Base-by-base conservation (phyloP, 2,797 vertebrate genomes). In the Poeciliopsis presidionis region DNA sequence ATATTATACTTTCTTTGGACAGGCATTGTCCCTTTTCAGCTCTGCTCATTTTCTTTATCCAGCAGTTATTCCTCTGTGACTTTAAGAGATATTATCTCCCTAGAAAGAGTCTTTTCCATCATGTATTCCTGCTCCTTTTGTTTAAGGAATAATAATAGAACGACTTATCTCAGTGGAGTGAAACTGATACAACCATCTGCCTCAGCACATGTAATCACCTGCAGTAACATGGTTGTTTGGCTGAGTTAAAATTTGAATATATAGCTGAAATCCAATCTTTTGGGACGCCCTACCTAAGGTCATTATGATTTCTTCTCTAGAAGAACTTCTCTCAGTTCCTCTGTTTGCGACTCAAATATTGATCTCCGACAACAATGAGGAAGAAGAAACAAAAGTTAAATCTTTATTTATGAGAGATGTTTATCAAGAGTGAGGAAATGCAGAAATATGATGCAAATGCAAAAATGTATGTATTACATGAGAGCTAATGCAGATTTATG, bases 141-240 rank as follows among this genome's bases (percentile, higher is more conserved):
- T 33, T 61, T 61, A 61, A 61, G 28, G 33, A 61, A 61, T 61
- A 61, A 59, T n/a, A 59, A 61, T 33, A 61, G 57, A 61, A 61
- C 16, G 57, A 61, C 57, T 30, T 30, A 61, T 61, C 28, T 61
- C 57, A 30, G 28, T 61, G 28, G 57, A 30, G 28, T 16, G 57
- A 61, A 13, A 61, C n/a, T 33, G 13, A 61, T 33, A 16, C 57
- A 59, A 30, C 57, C 57, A 53, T 22, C 20, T 53, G 49, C 49
- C 49, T 18, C 14, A 61, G 12, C 12, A 61, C 28, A 33, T 30
- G 57, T 14, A 61, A 30, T 33, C 13, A 33, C 13, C 13, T 33
- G 13, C 28, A 61, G 57, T 61, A 16, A 61, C n/a, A 30, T 30
- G n/a, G 28, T 61, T 33, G 28, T 61, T 61, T 2, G 49, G 2